Percentiles rank a stretch among this genome's conserved stretches.
Evolutionary conservation across 2,797 vertebrate genomes (phyloP).

Genomic region (Poliocrania exsul): DNA sequence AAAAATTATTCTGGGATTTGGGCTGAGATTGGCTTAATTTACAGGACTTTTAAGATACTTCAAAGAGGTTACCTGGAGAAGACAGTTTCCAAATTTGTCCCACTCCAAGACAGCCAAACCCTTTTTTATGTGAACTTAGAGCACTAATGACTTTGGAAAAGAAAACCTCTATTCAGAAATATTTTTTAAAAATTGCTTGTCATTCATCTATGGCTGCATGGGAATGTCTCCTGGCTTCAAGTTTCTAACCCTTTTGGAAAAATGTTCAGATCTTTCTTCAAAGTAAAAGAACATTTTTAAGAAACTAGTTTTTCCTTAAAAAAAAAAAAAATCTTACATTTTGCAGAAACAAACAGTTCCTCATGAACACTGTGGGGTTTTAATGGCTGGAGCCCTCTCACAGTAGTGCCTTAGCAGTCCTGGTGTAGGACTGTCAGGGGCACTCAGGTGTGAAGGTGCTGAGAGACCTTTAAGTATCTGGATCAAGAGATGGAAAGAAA

Average conservation of each 20-base stretch:
- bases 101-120: background rate
- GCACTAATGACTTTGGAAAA: background rate
- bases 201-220: background rate
- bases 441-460: background rate
- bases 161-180: background rate
- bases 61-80: background rate
- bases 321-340: background rate
- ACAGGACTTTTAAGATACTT: background rate
- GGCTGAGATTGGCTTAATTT: background rate
- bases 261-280: background rate
- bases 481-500: background rate
- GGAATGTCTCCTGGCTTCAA: background rate
- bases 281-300: background rate
- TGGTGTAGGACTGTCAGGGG: background rate
- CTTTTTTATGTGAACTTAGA: background rate
- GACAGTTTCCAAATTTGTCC: background rate
- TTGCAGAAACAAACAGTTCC: background rate
- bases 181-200: background rate
- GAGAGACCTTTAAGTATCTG: background rate
- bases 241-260: background rate
- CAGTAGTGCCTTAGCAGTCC: background rate
- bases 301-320: background rate
- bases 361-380: background rate
- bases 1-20: background rate
- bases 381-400: background rate